Evolutionary conservation across 2,113 vertebrate species (phyloP).

Genomic region (Gadus macrocephalus): DNA sequence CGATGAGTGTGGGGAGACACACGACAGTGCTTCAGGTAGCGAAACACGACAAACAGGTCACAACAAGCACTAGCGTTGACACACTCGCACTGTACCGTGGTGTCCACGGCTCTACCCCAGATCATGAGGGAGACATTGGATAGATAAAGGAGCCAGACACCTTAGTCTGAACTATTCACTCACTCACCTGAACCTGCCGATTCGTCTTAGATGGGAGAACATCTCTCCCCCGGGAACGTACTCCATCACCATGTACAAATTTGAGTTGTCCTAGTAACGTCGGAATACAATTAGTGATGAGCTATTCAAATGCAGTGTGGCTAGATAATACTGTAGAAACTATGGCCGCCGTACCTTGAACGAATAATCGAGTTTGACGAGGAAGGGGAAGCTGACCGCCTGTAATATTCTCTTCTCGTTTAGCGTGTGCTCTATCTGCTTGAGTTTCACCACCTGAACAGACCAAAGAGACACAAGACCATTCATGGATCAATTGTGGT

Average conservation of each 20-base stretch:
- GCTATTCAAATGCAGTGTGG: neutral
- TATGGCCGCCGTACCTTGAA: constrained; percentile 84
- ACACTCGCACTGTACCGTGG: no score
- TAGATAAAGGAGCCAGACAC: no score
- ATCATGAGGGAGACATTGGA: no score
- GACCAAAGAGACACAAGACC: constrained; percentile 25
- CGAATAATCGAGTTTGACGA: constrained; percentile 95
- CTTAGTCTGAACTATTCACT: no score
- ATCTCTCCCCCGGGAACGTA: constrained; percentile 98
- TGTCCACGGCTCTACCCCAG: no score
- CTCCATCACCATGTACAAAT: constrained; percentile 99
- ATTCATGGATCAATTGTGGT: neutral
- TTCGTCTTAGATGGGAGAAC: constrained; percentile 99
- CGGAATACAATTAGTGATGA: neutral
- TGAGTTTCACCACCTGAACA: constrained; percentile 94
- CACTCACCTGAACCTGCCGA: constrained; percentile 94
- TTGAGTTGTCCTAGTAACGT: constrained; percentile 89
- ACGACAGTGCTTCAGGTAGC: no score
- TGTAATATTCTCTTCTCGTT: constrained; percentile 99
- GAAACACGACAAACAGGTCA: no score
- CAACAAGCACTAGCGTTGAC: no score
- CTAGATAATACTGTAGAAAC: neutral
- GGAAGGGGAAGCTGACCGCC: constrained; percentile 97
- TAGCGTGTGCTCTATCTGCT: constrained; percentile 99
- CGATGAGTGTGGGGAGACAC: no score